phyloP scores from a whole-genome alignment of 2,113 vertebrate species.

The Hepsetus odoe region DNA sequence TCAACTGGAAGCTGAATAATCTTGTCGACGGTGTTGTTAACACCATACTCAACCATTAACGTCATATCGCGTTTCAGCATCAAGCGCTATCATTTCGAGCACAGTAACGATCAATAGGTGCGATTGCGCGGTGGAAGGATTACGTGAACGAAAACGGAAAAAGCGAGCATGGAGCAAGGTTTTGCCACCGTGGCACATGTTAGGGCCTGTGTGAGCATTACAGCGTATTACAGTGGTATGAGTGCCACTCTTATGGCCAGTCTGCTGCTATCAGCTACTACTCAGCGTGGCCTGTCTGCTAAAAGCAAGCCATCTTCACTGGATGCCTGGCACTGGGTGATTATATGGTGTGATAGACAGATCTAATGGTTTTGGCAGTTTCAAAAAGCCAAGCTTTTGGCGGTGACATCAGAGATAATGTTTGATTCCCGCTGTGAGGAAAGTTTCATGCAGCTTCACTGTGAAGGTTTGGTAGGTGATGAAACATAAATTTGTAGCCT shows the following conservation, averaged over 20 bases:
- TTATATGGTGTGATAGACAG: slow-evolving; percentile 19
- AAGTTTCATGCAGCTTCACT: not conserved
- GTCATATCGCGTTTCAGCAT: too few relatives aligned
- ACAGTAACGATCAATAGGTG: too few relatives aligned
- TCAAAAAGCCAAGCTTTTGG: slow-evolving; percentile 1
- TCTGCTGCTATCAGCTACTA: slow-evolving; percentile 28
- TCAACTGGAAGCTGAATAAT: too few relatives aligned
- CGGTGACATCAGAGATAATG: slow-evolving; percentile 12
- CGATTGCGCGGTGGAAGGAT: too few relatives aligned
- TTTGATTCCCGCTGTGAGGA: not conserved
- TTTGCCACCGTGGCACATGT: slow-evolving; percentile 45
- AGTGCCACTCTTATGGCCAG: slow-evolving; percentile 17
- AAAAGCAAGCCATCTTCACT: slow-evolving; percentile 33
- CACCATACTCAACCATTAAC: too few relatives aligned
- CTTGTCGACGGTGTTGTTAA: too few relatives aligned
- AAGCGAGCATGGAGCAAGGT: slow-evolving; percentile 25
- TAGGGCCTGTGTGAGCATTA: slow-evolving; percentile 40
- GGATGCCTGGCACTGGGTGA: slow-evolving; percentile 23
- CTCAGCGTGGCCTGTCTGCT: slow-evolving; percentile 36
- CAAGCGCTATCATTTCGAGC: too few relatives aligned
- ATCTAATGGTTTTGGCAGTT: slow-evolving; percentile 23
- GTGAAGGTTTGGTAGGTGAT: not conserved
- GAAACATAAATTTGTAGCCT: not conserved
- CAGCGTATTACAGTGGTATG: slow-evolving; percentile 28
- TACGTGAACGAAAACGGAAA: not conserved